phyloP scores from a whole-genome alignment of 2,888 invertebrate species.

The Euclidia mi region DNA sequence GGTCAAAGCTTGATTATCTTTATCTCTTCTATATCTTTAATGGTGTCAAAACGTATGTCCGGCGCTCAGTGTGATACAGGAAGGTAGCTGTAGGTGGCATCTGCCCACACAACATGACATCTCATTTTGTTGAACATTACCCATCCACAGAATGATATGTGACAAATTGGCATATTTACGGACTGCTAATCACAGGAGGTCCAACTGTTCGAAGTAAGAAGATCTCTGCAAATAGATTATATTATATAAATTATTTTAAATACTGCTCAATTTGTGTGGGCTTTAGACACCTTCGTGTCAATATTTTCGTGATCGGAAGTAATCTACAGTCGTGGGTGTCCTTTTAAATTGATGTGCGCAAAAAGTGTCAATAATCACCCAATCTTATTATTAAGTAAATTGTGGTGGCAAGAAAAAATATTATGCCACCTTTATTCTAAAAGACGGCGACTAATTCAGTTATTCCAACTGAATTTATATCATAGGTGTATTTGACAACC shows the following conservation, averaged over 20 bases:
- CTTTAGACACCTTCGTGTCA: slow-evolving; percentile 52
- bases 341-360: slow-evolving; percentile 56
- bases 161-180: slow-evolving; percentile 79
- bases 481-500: too few relatives aligned
- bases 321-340: slow-evolving; percentile 69
- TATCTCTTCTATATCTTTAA: slow-evolving; percentile 82
- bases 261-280: slow-evolving; percentile 59
- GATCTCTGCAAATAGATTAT: slow-evolving; percentile 61
- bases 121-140: slow-evolving; percentile 75
- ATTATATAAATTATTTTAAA: slow-evolving; percentile 27
- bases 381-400: slow-evolving; percentile 40
- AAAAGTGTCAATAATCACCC: slow-evolving; percentile 66
- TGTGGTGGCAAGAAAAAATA: background rate
- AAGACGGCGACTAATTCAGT: too few relatives aligned
- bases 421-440: background rate
- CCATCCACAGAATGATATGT: slow-evolving; percentile 75
- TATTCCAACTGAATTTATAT: too few relatives aligned
- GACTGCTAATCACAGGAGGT: slow-evolving; percentile 76
- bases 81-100: slow-evolving; percentile 82
- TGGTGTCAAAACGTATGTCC: slow-evolving; percentile 88
- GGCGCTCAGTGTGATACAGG: slow-evolving; percentile 85
- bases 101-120: slow-evolving; percentile 84
- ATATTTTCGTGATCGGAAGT: slow-evolving; percentile 80
- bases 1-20: slow-evolving; percentile 86
- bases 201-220: slow-evolving; percentile 72